A percentile compares a stretch with the other conserved stretches of the same genome.
These are phyloP conservation scores for Drosophila lacertosa DNA, from an alignment of 1,140 invertebrate genomes.

Conservation along the genomic window DNA sequence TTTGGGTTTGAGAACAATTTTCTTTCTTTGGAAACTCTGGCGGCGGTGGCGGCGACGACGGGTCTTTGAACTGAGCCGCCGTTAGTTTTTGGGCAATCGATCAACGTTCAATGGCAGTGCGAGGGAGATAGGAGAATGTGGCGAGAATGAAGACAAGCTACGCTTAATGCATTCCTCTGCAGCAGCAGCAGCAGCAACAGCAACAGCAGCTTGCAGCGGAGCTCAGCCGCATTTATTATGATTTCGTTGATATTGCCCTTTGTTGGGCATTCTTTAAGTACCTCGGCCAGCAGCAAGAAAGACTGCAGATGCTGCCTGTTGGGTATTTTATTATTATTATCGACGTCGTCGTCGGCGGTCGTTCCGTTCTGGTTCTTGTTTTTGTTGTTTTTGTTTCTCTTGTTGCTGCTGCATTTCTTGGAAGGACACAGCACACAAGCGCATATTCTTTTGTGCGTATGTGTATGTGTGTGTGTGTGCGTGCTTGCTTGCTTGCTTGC, in stretches of 20 bases:
- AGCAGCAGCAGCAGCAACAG: conserved; percentile 46
- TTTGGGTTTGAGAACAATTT: conserved; percentile 76
- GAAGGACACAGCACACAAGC: conserved; percentile 64
- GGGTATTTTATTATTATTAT: conserved; percentile 64
- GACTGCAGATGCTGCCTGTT: conserved; percentile 4
- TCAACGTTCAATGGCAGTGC: conserved; percentile 60
- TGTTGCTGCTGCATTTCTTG: conserved; percentile 71
- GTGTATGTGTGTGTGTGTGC: conserved; percentile 30
- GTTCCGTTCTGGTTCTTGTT: conserved; percentile 36
- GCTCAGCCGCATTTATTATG: conserved; percentile 76
- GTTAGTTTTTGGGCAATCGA: conserved; percentile 74
- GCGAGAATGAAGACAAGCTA: conserved; percentile 25
- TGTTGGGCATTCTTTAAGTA: conserved; percentile 62
- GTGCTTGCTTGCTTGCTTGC: too few relatives aligned
- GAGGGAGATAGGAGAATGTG: not conserved
- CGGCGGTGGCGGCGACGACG: too few relatives aligned
- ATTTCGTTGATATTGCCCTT: conserved; percentile 77
- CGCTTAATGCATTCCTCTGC: conserved; percentile 62
- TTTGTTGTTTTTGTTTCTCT: conserved; percentile 18
- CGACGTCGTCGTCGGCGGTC: conserved; percentile 66
- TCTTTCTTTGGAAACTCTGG: conserved; percentile 54
- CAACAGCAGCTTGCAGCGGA: conserved; percentile 38
- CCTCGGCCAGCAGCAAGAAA: conserved; percentile 35
- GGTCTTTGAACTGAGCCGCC: conserved; percentile 74
- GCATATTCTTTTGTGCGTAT: conserved; percentile 61